Base-by-base conservation (phyloP, 1,140 invertebrate genomes). In the Drosophila quadrilineata region DNA sequence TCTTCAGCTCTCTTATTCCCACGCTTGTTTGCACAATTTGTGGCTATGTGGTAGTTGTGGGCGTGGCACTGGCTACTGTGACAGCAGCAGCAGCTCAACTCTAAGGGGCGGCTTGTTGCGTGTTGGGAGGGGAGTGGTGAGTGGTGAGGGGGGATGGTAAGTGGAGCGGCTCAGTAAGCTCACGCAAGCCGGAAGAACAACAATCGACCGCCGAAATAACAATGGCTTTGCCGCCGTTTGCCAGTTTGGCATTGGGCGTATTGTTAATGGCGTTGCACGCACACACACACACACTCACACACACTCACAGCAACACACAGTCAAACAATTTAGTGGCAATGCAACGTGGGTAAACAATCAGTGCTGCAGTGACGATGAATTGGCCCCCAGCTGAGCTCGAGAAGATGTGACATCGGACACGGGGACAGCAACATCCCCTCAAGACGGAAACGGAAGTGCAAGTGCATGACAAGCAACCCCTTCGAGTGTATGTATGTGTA, bases 121-220 rank as follows among this genome's bases (percentile, higher is more conserved):
- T 17, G 33, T 6, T 19, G n/a, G n/a, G 16, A 10, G 33, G 6
- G 41, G 0, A 14, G 1, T 3, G 4, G 1, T n/a, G 4, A 26
- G 17, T 3, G 10, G 21, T 9, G 6, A 26, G 24, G 6, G 12
- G 2, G 12, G 12, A 14, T 4, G 14, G 52, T n/a, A n/a, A n/a
- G n/a, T n/a, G 35, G 28, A 17, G 36, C 4, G 68, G 48, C 58
- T 58, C 73, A 66, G 57, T 82, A 82, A 82, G 77, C 77, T 84
- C 77, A 82, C 79, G 79, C 79, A 84, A 84, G 70, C 77, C 77
- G 77, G 77, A 84, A 84, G 77, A 84, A 84, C 79, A 79, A 84
- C 79, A 84, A 85, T 84, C 74, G 79, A 85, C 74, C 79, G 53
- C 74, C 79, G 75, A 85, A 84, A 84, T 85, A 84, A 84, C 77